These are phyloP conservation scores for Gasteruption jaculator DNA, from an alignment of 2,888 invertebrate genomes.

Conservation along the genomic window DNA sequence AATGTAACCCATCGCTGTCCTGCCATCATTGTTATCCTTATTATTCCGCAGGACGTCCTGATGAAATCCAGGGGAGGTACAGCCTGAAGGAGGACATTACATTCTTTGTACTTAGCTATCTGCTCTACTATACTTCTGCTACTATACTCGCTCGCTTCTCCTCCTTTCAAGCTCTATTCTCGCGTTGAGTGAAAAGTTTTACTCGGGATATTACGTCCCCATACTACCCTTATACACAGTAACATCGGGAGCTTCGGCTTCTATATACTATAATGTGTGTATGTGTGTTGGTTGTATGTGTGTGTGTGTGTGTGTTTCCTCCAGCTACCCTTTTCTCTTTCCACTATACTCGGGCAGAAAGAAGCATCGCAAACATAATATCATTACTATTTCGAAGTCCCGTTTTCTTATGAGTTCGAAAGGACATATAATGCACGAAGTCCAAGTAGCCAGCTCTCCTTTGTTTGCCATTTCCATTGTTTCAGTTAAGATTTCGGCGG, in stretches of 20 bases:
- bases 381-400: slow-evolving; percentile 46
- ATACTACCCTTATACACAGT: slow-evolving; percentile 24
- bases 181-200: slow-evolving; percentile 49
- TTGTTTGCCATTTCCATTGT: slow-evolving; percentile 45
- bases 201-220: slow-evolving; percentile 48
- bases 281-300: no score
- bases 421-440: slow-evolving; percentile 39
- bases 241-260: slow-evolving; percentile 24
- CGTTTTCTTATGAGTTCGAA: slow-evolving; percentile 45
- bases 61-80: slow-evolving; percentile 35
- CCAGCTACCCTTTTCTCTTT: slow-evolving; percentile 3
- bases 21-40: slow-evolving; percentile 39
- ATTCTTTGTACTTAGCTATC: slow-evolving; percentile 44
- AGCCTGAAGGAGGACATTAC: slow-evolving; percentile 39
- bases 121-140: slow-evolving; percentile 15
- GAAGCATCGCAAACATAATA: slow-evolving; percentile 40
- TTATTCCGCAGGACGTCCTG: slow-evolving; percentile 42
- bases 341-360: slow-evolving; percentile 11
- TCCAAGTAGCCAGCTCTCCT: slow-evolving; percentile 32
- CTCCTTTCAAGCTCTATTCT: slow-evolving; percentile 30
- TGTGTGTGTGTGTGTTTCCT: no score
- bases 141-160: slow-evolving; percentile 12
- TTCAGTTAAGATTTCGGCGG: slow-evolving; percentile 18
- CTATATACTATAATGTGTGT: no score
- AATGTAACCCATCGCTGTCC: no score